A percentile compares a stretch with the other conserved stretches of the same genome.
These are phyloP conservation scores for Oncopodura yosiiana DNA, from an alignment of 1,140 invertebrate genomes.

Conservation along the genomic window DNA sequence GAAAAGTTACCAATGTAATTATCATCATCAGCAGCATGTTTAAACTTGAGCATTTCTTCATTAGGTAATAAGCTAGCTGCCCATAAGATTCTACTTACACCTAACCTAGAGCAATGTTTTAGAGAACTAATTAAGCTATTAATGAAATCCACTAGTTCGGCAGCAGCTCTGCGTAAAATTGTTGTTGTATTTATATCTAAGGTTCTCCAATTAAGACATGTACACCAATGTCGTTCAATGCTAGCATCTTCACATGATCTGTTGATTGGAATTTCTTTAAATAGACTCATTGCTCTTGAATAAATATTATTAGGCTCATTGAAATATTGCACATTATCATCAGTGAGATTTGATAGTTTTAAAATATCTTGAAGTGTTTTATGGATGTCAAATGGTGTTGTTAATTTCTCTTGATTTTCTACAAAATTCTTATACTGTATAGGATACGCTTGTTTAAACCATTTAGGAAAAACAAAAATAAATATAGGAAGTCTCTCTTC, in stretches of 20 bases:
- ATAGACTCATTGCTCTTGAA: slow-evolving; percentile 32
- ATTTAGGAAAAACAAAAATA: slow-evolving; percentile 61
- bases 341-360: slow-evolving; percentile 30
- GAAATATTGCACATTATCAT: slow-evolving; percentile 14
- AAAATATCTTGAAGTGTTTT: slow-evolving; percentile 27
- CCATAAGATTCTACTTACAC: slow-evolving; percentile 53
- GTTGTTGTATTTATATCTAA: slow-evolving; percentile 41
- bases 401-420: slow-evolving; percentile 39
- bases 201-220: slow-evolving; percentile 70
- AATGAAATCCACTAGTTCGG: slow-evolving; percentile 40
- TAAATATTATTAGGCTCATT: background rate
- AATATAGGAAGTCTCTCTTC: slow-evolving; percentile 82
- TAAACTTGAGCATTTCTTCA: slow-evolving; percentile 37
- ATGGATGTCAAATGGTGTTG: slow-evolving; percentile 42
- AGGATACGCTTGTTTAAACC: slow-evolving; percentile 49
- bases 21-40: slow-evolving; percentile 62
- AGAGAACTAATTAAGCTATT: no score
- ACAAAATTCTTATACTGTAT: slow-evolving; percentile 53
- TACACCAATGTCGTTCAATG: slow-evolving; percentile 90
- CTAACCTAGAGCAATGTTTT: background rate
- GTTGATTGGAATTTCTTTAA: slow-evolving; percentile 49
- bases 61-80: slow-evolving; percentile 54
- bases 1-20: slow-evolving; percentile 56
- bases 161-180: slow-evolving; percentile 45
- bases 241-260: slow-evolving; percentile 76